Evolutionary conservation across 2,888 invertebrate genomes (phyloP).

Genomic region (Euspilapteryx auroguttella): DNA sequence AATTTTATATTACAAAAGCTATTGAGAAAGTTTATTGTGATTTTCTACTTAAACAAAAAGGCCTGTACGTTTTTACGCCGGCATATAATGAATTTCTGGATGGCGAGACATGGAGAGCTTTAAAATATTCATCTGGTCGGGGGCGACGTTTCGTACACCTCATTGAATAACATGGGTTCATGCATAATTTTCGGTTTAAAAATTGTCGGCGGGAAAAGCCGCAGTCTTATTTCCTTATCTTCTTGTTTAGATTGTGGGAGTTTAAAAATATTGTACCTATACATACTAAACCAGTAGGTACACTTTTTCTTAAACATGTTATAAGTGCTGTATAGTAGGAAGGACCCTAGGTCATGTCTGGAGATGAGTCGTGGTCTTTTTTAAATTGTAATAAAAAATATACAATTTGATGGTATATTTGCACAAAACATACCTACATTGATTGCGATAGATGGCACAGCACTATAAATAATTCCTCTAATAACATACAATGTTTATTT

Average conservation of each 20-base stretch:
- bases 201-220: slow-evolving; percentile 7
- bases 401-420: too few species aligned
- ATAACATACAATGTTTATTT: too few species aligned
- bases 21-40: slow-evolving; percentile 40
- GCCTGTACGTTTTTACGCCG: slow-evolving; percentile 35
- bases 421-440: too few species aligned
- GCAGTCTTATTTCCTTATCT: not conserved
- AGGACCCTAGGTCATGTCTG: too few species aligned
- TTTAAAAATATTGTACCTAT: not conserved
- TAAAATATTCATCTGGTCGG: slow-evolving; percentile 2
- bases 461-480: too few species aligned
- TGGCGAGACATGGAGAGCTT: slow-evolving; percentile 18
- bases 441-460: too few species aligned
- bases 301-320: too few species aligned
- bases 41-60: slow-evolving; percentile 54
- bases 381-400: too few species aligned
- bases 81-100: slow-evolving; percentile 37
- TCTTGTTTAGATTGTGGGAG: not conserved
- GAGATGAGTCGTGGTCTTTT: too few species aligned
- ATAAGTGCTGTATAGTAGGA: too few species aligned
- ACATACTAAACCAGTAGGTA: too few species aligned
- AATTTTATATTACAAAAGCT: not conserved
- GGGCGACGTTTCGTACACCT: slow-evolving; percentile 2
- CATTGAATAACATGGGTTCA: slow-evolving; percentile 49
- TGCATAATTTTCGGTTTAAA: slow-evolving; percentile 41